These are phyloP conservation scores for Macrobrachium nipponense DNA, from an alignment of 1,140 invertebrate genomes.

Conservation along the genomic window DNA sequence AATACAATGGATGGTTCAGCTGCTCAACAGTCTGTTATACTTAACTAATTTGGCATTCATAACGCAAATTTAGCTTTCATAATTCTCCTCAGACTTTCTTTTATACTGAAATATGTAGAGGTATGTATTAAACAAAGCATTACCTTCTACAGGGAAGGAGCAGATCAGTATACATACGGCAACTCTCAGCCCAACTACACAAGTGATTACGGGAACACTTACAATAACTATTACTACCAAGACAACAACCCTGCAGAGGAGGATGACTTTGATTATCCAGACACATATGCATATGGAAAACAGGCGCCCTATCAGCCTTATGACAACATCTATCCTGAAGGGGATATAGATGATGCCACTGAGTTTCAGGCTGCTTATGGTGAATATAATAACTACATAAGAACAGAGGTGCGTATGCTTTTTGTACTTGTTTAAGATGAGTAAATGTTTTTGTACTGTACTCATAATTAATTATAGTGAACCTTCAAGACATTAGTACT, in stretches of 20 bases:
- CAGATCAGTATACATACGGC: no score
- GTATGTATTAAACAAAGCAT: no score
- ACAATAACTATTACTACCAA: not conserved
- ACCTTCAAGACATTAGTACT: not conserved
- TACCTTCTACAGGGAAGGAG: no score
- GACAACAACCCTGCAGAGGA: no score
- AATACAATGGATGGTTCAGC: no score
- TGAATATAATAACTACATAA: conserved; percentile 22
- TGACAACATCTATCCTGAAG: not conserved
- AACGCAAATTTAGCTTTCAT: no score
- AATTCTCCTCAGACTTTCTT: no score
- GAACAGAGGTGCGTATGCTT: not conserved
- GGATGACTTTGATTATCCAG: no score
- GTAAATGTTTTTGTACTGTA: not conserved
- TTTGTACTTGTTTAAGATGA: not conserved
- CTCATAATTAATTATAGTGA: not conserved
- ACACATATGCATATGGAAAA: no score
- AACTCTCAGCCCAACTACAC: not conserved
- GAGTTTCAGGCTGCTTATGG: conserved; percentile 27
- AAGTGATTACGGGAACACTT: not conserved
- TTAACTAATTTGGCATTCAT: no score
- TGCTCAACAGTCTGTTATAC: no score
- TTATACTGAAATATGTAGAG: no score
- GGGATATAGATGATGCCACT: conserved; percentile 3
- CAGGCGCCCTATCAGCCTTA: not conserved